phyloP scores from a whole-genome alignment of 2,797 vertebrate genomes.

The Gymnothorax reevesii region DNA sequence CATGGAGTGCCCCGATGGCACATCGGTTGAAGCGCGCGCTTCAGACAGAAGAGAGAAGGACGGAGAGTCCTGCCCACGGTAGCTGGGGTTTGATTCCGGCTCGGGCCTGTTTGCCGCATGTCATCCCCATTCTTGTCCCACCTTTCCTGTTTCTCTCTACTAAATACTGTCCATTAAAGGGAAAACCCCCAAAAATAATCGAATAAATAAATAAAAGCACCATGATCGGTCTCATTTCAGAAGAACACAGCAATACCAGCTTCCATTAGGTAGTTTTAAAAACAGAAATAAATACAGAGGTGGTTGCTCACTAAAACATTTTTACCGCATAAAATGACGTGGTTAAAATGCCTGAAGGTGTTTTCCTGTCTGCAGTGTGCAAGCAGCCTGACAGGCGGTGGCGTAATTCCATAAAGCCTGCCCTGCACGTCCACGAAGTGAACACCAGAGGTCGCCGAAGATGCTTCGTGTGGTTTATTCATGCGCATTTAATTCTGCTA shows the following conservation, averaged over 20 bases:
- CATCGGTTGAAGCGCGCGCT: too few relatives aligned
- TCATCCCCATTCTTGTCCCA: too few relatives aligned
- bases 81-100: too few relatives aligned
- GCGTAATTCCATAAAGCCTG: conserved; percentile 3
- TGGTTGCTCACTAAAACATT: not conserved
- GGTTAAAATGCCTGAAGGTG: too few relatives aligned
- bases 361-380: not conserved
- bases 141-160: too few relatives aligned
- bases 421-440: conserved; percentile 9
- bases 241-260: too few relatives aligned
- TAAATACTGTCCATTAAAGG: too few relatives aligned
- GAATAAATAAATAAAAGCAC: too few relatives aligned
- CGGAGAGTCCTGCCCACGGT: too few relatives aligned
- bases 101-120: too few relatives aligned
- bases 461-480: not conserved
- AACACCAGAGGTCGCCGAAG: conserved; percentile 44
- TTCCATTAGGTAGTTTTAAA: not conserved
- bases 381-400: not conserved
- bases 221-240: not conserved
- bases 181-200: too few relatives aligned
- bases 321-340: not conserved
- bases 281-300: not conserved
- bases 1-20: not conserved
- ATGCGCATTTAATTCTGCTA: not conserved
- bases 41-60: too few relatives aligned